Conservation (phyloP, 1,140 invertebrate species). For the Helicoverpa armigera region DNA sequence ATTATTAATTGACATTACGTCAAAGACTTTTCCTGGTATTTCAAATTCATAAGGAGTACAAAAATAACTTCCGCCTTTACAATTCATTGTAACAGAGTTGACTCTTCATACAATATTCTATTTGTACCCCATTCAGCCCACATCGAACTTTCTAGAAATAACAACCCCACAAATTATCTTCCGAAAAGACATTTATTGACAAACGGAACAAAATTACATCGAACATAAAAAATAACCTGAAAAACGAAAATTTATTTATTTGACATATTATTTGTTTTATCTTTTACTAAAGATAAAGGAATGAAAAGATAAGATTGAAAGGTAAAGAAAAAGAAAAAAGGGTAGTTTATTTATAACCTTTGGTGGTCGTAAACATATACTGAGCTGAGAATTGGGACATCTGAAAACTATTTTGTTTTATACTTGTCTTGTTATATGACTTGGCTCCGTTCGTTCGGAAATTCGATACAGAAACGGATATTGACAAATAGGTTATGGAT, state of each 20-base stretch:
- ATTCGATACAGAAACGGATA: background rate
- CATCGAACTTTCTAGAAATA: too few species aligned
- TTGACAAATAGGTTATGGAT: background rate
- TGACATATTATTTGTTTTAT: background rate
- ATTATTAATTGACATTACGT: too few species aligned
- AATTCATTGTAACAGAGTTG: too few species aligned
- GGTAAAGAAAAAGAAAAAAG: background rate
- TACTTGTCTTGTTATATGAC: background rate
- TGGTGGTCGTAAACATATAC: conserved; percentile 30
- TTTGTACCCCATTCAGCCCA: too few species aligned
- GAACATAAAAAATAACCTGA: too few species aligned
- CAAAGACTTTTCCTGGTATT: too few species aligned
- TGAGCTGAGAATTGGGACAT: conserved; percentile 26
- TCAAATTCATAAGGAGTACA: too few species aligned
- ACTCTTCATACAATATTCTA: too few species aligned
- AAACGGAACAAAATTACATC: too few species aligned
- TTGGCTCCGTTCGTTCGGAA: background rate
- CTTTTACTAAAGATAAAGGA: conserved; percentile 1
- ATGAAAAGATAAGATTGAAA: conserved; percentile 31
- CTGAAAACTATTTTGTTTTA: conserved; percentile 25
- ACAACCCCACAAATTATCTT: too few species aligned
- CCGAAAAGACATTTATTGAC: too few species aligned
- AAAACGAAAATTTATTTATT: background rate
- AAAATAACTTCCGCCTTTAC: too few species aligned
- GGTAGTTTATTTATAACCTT: conserved; percentile 28